Base-by-base conservation (phyloP, 2,113 vertebrate genomes). In the Microcebus murinus region DNA sequence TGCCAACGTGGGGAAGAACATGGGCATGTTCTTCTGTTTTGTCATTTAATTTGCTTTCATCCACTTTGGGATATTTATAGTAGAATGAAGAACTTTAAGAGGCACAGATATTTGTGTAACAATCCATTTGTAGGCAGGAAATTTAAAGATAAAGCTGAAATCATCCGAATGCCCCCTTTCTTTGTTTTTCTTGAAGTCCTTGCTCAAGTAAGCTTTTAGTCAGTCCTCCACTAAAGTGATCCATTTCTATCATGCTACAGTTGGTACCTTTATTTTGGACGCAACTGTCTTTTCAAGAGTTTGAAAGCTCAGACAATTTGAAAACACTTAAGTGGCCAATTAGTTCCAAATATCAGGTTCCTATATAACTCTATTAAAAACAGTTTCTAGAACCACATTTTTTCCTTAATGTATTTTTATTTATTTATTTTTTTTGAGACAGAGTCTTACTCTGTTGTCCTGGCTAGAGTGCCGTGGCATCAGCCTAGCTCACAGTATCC, bases 271-370 rank as follows among this genome's bases (percentile, higher is more conserved):
- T 96, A 74, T 59, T 90, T 96, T 77, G 10, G n/a, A 83, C 57
- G 25, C 76, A 84, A 92, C 9, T 8, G 10, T 14, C 8, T 92
- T 92, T 90, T 87, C 45, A 77, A 86, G 55, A 86, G 55, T 74
- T 57, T 87, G 31, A 94, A 80, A 90, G 25, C 17, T 68, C 17
- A 65, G 48, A 36, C n/a, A 68, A 68, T 86, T 93, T 89, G 61
- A 91, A 89, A 96, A 57, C 23, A 93, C 27, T 89, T 90, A 96
- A 45, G 48, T 95, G 14, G 4, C 36, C 76, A 92, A 59, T 93
- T 36, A 74, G 15, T 83, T 59, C n/a, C 52, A 87, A 87, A 52
- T 84, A 90, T 36, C 48, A 42, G 15, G 27, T 67, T 80, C 45
- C 63, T 74, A 23, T 52, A 18, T 59, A 87, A 93, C 31, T 80